These are phyloP conservation scores for Ceuthmochares aereus DNA, from an alignment of 2,113 vertebrate species.

Conservation along the genomic window DNA sequence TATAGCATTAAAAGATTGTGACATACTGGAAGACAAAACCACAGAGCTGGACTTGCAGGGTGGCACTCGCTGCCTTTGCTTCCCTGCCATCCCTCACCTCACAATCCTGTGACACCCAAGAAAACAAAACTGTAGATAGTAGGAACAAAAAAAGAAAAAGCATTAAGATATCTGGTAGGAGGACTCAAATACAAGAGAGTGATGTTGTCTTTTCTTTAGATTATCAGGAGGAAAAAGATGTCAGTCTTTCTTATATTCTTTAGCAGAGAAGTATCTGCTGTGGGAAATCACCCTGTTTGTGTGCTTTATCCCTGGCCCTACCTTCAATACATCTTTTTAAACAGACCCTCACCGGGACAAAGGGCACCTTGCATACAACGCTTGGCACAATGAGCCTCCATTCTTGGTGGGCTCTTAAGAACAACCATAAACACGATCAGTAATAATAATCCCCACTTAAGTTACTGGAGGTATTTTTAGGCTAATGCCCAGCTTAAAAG, in stretches of 20 bases:
- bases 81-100: neutral
- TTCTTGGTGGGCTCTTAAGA: neutral
- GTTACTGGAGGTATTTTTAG: constrained; percentile 50
- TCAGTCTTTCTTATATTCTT: neutral
- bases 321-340: neutral
- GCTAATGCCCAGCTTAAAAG: constrained; percentile 51
- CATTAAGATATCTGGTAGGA: neutral
- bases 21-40: neutral
- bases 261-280: neutral
- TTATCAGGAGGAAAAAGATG: neutral
- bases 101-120: neutral
- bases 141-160: neutral
- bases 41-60: neutral
- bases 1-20: neutral
- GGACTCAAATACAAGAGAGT: neutral
- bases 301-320: neutral
- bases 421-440: neutral
- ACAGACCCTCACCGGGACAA: neutral
- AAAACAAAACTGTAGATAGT: neutral
- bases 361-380: neutral
- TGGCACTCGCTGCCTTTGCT: neutral
- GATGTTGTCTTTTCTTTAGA: neutral
- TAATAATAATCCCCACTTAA: constrained; percentile 29
- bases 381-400: neutral
- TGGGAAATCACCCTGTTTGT: neutral